These are phyloP conservation scores for Hololepta plana DNA, from an alignment of 2,888 invertebrate species.

Conservation along the genomic window DNA sequence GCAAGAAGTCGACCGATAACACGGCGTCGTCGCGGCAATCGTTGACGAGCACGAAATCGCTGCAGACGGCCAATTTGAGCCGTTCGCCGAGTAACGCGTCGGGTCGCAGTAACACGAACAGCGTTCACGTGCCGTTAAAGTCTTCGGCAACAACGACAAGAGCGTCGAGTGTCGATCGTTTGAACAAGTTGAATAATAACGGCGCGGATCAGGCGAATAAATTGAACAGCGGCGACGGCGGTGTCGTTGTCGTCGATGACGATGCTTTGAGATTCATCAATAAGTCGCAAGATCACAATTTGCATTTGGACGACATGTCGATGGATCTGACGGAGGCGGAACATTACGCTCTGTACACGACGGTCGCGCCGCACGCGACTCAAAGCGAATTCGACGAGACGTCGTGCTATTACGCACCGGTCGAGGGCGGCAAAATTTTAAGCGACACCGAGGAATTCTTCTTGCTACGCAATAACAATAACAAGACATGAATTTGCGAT, in stretches of 20 bases:
- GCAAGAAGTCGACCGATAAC: constrained; percentile 31
- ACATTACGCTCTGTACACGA: constrained; percentile 73
- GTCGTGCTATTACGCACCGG: constrained; percentile 70
- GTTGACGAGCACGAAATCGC: constrained; percentile 23
- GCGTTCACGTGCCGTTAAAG: constrained; percentile 49
- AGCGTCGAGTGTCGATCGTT: too few species aligned
- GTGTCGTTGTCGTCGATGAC: constrained; percentile 3
- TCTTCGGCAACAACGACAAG: constrained; percentile 20
- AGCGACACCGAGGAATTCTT: constrained; percentile 17
- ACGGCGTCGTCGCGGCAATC: constrained; percentile 22
- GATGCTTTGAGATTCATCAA: too few species aligned
- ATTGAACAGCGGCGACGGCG: constrained; percentile 1
- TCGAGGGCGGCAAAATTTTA: constrained; percentile 58
- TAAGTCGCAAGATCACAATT: too few species aligned
- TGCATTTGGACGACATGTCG: constrained; percentile 19
- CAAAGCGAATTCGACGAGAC: constrained; percentile 77
- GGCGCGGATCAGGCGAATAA: background rate
- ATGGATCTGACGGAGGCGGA: constrained; percentile 72
- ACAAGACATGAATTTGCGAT: too few species aligned
- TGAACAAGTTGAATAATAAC: constrained; percentile 1
- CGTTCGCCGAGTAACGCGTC: constrained; percentile 10
- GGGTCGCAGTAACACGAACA: constrained; percentile 14
- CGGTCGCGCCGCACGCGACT: constrained; percentile 71
- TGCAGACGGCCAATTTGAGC: constrained; percentile 21
- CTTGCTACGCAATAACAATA: constrained; percentile 14